Conservation (phyloP, 1,140 invertebrate genomes). For the Araneus ventricosus region DNA sequence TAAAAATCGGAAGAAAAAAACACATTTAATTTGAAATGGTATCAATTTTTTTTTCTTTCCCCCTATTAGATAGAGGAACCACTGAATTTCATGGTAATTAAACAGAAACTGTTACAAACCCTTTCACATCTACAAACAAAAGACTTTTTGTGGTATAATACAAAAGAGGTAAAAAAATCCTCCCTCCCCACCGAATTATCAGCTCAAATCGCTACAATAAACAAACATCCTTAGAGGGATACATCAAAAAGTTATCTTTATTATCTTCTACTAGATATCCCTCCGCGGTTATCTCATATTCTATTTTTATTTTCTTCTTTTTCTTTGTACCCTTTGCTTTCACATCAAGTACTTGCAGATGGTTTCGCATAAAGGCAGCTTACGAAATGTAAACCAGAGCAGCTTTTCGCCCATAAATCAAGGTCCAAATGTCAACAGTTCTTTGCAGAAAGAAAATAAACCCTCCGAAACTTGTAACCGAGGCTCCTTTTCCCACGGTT, state of each 20-base stretch:
- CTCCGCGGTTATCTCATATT: background rate
- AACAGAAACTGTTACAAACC: too few species aligned
- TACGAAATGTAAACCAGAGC: constrained; percentile 51
- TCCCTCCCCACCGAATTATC: background rate
- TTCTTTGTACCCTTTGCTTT: background rate
- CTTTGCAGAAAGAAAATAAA: constrained; percentile 30
- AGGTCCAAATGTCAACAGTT: constrained; percentile 60
- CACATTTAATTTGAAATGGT: too few species aligned
- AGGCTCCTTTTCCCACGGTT: constrained; percentile 44
- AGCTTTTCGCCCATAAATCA: constrained; percentile 52
- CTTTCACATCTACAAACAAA: background rate
- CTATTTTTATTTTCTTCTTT: background rate
- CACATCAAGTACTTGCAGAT: constrained; percentile 54
- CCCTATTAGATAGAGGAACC: too few species aligned
- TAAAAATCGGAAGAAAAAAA: too few species aligned
- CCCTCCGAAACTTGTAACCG: background rate
- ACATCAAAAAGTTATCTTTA: constrained; percentile 27
- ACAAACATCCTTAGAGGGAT: background rate
- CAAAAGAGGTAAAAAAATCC: background rate
- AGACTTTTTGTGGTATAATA: background rate
- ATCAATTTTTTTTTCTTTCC: too few species aligned
- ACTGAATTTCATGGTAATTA: too few species aligned
- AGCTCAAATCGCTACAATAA: background rate
- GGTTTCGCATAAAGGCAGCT: background rate
- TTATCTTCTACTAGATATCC: background rate